Conservation (phyloP, 2,113 vertebrate species). For the Cheilinus undulatus region DNA sequence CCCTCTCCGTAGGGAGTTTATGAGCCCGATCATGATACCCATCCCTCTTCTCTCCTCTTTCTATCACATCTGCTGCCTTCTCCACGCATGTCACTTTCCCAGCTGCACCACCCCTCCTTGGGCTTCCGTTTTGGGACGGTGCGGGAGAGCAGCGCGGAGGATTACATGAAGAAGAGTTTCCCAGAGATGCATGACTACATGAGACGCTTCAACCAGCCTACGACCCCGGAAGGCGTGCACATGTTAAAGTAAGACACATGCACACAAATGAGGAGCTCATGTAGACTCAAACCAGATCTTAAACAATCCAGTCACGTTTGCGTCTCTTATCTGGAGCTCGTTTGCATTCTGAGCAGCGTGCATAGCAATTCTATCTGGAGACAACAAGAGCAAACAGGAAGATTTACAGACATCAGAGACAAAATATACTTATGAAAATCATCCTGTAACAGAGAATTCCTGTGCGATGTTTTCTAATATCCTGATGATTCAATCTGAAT, state of each 20-base stretch:
- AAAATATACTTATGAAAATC: constrained; percentile 1
- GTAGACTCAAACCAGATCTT: background rate
- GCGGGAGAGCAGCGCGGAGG: constrained; percentile 95
- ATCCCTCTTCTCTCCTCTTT: too few relatives aligned
- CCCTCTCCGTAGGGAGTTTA: constrained; percentile 40
- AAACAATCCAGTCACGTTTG: constrained; percentile 15
- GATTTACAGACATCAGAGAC: background rate
- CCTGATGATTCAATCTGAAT: constrained; percentile 4
- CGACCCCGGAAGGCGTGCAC: constrained; percentile 89
- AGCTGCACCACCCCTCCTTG: constrained; percentile 93
- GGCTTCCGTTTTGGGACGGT: constrained; percentile 94
- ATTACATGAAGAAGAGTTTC: constrained; percentile 96
- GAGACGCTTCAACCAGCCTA: constrained; percentile 90
- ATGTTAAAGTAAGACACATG: constrained; percentile 88
- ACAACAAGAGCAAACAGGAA: constrained; percentile 16
- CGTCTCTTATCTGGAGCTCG: constrained; percentile 8
- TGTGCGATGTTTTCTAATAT: background rate
- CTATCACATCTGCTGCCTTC: constrained; percentile 71
- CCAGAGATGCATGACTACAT: constrained; percentile 93
- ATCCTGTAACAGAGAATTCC: background rate
- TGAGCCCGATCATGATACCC: constrained; percentile 22
- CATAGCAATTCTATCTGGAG: constrained; percentile 1
- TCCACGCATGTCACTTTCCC: constrained; percentile 74
- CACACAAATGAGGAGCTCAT: background rate
- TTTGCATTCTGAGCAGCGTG: constrained; percentile 28